Evolutionary conservation across 2,113 vertebrate species (phyloP), one percentile per base, ranked within the genome.

Genomic region (Stercorarius parasiticus): DNA sequence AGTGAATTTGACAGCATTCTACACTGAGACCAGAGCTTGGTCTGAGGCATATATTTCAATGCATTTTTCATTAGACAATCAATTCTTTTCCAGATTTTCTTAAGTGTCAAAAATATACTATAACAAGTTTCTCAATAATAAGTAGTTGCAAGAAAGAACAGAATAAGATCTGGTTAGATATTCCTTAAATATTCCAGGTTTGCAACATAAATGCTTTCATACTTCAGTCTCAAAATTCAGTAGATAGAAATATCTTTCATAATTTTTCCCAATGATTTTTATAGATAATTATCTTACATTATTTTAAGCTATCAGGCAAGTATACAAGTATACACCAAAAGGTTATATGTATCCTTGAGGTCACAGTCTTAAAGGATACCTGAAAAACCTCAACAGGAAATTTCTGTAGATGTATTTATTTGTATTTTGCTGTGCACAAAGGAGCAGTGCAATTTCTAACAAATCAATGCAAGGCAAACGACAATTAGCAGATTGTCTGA

Each of bases 401-500:
- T 74, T 82, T 81, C 40, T 66, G 78, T 34, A 73, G 61, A 82
- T 83, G 72, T 32, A 43, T 84, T 79, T 15, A 66, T 92, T 94
- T 83, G 36, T 74, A 69, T 69, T 93, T 83, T 67, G 91, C 93
- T 96, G 53, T 52, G 53, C 82, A 95, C 92, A 71, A 96, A 74
- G 52, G 42, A 82, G 52, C 59, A 7, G 2, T 22, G 32, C 67
- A 69, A 80, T 40, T 90, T 82, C 59, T 73, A 95, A 59, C 53
- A 94, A 94, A 93, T 79, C 92, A 89, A n/a, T 62, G 72, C 93
- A 88, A 90, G 74, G 49, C 90, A 94, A 97, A 95, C 45, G 81
- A 87, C 95, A 97, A 97, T 86, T 93, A 97, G 90, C 94, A 88
- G 95, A 53, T 90, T 71, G 58, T 89, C 85, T 94, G 83, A 91